Base-by-base conservation (phyloP, 2,797 vertebrate species). In the Pyrrhura leucotis region DNA sequence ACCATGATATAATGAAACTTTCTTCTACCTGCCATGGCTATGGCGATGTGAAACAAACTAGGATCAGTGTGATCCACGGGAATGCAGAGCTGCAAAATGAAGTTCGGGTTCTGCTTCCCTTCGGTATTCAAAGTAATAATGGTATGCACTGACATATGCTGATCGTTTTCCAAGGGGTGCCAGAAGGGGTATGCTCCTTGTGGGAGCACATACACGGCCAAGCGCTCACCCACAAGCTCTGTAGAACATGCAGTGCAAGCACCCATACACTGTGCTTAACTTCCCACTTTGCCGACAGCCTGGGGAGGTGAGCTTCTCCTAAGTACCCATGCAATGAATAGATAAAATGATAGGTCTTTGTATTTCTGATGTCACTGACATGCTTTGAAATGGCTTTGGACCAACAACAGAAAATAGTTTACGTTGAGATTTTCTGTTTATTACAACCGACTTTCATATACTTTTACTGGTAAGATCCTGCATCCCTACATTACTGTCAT, bases 81-180 rank as follows among this genome's bases (percentile, higher is more conserved):
- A 58, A 37, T 42, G 48, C 65, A 25, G 45, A 61, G 50, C 63
- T 69, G 69, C 62, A 9, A 37, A 45, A 25, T 6, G 6, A 51
- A 69, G 22, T 76, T 44, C 31, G 44, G 29, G 29, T 28, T 50
- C 76, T 42, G 50, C 71, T 58, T 42, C 40, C 12, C 2, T 31
- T 23, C 23, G 45, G 28, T 22, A 14, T 47, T 42, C n/a, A 23
- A 14, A 76, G n/a, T 14, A 15, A 19, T 0, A 17, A 18, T 8
- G 31, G 7, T 67, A 26, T 0, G 31, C 31, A 14, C 48, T 16
- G 59, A n/a, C 17, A 8, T 6, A 12, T 0, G 6, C 16, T 17
- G 11, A 1, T 10, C 0, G 2, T 47, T 39, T 50, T 69, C 44
- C 21, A 45, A 35, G 26, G 7, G 16, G 9, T 62, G 28, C 51